phyloP scores from a whole-genome alignment of 2,113 vertebrate genomes.

The Apaloderma vittatum region DNA sequence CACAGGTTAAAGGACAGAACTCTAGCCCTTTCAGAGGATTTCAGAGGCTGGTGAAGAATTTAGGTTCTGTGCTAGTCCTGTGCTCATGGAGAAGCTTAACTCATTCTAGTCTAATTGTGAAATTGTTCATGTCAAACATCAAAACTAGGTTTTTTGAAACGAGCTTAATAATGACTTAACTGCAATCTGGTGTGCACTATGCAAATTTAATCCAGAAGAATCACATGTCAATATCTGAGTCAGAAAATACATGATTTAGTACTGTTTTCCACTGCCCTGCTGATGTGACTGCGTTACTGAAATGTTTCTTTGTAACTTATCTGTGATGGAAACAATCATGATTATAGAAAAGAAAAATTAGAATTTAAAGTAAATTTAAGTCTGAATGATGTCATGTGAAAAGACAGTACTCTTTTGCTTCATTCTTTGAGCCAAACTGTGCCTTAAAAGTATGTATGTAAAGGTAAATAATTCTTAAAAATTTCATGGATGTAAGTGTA shows the following conservation, averaged over 20 bases:
- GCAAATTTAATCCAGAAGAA: not conserved
- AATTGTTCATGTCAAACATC: not conserved
- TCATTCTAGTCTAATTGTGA: not conserved
- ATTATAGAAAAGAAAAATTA: not conserved
- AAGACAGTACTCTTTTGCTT: not conserved
- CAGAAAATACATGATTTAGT: not conserved
- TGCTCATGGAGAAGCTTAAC: not conserved
- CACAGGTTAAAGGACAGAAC: not conserved
- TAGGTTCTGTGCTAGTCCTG: not conserved
- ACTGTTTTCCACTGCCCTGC: not conserved
- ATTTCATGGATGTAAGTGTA: not conserved
- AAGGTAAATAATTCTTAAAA: not conserved
- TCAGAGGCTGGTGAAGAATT: not conserved
- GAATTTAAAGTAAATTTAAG: not conserved
- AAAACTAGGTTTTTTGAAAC: not conserved
- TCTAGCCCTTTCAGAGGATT: not conserved
- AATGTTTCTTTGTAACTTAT: not conserved
- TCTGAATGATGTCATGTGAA: not conserved
- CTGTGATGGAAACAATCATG: not conserved
- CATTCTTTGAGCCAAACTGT: not conserved
- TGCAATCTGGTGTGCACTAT: not conserved
- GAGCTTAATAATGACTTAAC: not conserved
- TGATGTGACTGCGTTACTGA: not conserved
- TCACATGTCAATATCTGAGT: not conserved
- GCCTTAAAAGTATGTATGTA: not conserved